Percentiles rank a stretch among this genome's conserved stretches.
Conservation (phyloP, 2,797 vertebrate genomes). For the Anguilla anguilla region DNA sequence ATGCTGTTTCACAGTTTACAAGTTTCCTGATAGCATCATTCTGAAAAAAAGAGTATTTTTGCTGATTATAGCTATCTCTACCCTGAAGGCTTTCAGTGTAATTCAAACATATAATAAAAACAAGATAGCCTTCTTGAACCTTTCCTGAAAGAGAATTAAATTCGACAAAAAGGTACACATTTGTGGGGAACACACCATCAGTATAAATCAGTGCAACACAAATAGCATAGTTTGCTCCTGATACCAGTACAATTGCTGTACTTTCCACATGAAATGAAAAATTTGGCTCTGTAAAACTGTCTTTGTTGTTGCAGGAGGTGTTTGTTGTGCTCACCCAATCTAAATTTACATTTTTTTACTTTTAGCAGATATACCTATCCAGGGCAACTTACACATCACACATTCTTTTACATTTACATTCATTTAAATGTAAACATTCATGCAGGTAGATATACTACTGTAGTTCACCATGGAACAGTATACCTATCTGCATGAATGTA, state of each 20-base stretch:
- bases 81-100: neutral
- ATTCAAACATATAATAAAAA: constrained; percentile 19
- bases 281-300: neutral
- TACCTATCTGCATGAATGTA: neutral
- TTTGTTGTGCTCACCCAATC: neutral
- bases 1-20: neutral
- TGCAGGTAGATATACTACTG: neutral
- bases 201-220: neutral
- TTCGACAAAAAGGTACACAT: neutral
- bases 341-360: neutral
- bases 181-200: neutral
- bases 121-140: neutral
- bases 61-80: neutral
- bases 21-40: neutral
- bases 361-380: too few relatives aligned
- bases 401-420: too few relatives aligned
- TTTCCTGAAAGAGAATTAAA: constrained; percentile 9
- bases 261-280: neutral
- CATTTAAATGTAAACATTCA: neutral
- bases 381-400: too few relatives aligned
- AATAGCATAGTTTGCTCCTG: neutral
- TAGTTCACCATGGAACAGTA: neutral
- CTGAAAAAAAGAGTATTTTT: neutral
- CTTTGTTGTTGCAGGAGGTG: neutral
- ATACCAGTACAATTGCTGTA: neutral